Evolutionary conservation across 2,888 invertebrate genomes (phyloP).

Genomic region (Leistus spinibarbis): DNA sequence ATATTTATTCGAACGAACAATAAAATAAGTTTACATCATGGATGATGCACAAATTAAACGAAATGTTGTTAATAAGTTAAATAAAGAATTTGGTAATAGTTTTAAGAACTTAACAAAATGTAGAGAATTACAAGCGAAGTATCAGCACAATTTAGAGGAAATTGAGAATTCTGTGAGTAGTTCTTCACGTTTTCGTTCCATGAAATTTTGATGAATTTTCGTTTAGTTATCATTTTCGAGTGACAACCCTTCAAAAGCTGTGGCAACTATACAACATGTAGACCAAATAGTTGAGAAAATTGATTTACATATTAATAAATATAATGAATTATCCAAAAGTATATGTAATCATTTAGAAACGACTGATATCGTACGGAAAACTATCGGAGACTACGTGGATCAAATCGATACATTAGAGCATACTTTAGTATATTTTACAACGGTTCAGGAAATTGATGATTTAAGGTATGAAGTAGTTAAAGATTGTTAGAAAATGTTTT

Average conservation of each 20-base stretch:
- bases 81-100: slow-evolving; percentile 62
- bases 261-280: slow-evolving; percentile 68
- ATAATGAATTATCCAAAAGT: slow-evolving; percentile 58
- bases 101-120: slow-evolving; percentile 62
- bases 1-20: no score
- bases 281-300: slow-evolving; percentile 61
- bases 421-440: slow-evolving; percentile 68
- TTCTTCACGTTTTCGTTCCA: slow-evolving; percentile 10
- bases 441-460: slow-evolving; percentile 73
- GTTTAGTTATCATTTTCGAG: slow-evolving; percentile 67
- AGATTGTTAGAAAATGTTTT: no score
- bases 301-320: slow-evolving; percentile 59
- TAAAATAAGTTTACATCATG: neutral
- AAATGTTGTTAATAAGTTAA: slow-evolving; percentile 60
- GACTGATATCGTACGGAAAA: slow-evolving; percentile 57
- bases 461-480: slow-evolving; percentile 62
- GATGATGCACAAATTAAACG: slow-evolving; percentile 49
- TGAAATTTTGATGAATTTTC: slow-evolving; percentile 20
- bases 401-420: slow-evolving; percentile 64
- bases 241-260: slow-evolving; percentile 68
- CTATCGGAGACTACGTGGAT: slow-evolving; percentile 64
- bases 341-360: slow-evolving; percentile 59
- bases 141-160: slow-evolving; percentile 55
- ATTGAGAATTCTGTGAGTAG: slow-evolving; percentile 57
- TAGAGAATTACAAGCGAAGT: slow-evolving; percentile 56